A percentile compares a stretch with the other conserved stretches of the same genome.
phyloP scores from a whole-genome alignment of 2,888 invertebrate genomes.

The Neoscelio sp. region DNA sequence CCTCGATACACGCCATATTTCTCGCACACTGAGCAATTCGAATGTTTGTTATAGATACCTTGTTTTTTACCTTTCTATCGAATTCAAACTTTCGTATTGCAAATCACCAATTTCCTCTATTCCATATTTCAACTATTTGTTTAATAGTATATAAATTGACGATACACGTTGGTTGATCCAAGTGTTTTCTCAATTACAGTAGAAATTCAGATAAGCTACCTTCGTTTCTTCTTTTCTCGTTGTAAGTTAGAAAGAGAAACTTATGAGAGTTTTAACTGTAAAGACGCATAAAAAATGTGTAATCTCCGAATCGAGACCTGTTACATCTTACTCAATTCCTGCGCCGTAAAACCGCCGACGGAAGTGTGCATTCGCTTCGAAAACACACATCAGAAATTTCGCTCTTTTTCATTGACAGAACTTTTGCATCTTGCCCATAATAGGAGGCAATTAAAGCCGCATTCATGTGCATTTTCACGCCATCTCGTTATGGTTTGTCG shows the following conservation, averaged over 20 bases:
- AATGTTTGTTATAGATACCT: slow-evolving; percentile 14
- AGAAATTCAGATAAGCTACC: too few species aligned
- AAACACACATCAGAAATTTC: slow-evolving; percentile 37
- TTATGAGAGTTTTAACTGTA: too few species aligned
- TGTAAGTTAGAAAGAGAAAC: too few species aligned
- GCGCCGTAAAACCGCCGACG: too few species aligned
- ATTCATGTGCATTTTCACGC: slow-evolving; percentile 66
- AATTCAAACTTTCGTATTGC: slow-evolving; percentile 9
- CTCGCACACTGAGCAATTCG: not conserved
- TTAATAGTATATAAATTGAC: too few species aligned
- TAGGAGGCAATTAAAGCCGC: slow-evolving; percentile 62
- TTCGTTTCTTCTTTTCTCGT: too few species aligned
- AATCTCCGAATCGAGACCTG: not conserved
- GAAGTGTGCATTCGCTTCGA: not conserved
- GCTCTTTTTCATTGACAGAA: slow-evolving; percentile 56
- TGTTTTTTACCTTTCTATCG: slow-evolving; percentile 15
- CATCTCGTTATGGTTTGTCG: slow-evolving; percentile 67
- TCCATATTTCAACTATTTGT: too few species aligned
- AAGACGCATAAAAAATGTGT: too few species aligned
- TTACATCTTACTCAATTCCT: slow-evolving; percentile 14
- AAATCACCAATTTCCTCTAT: too few species aligned
- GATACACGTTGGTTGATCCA: too few species aligned
- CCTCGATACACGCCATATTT: slow-evolving; percentile 18
- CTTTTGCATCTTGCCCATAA: slow-evolving; percentile 57
- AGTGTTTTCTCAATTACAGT: too few species aligned